Base-by-base conservation (phyloP, 2,797 vertebrate species). In the Knipowitschia caucasica region DNA sequence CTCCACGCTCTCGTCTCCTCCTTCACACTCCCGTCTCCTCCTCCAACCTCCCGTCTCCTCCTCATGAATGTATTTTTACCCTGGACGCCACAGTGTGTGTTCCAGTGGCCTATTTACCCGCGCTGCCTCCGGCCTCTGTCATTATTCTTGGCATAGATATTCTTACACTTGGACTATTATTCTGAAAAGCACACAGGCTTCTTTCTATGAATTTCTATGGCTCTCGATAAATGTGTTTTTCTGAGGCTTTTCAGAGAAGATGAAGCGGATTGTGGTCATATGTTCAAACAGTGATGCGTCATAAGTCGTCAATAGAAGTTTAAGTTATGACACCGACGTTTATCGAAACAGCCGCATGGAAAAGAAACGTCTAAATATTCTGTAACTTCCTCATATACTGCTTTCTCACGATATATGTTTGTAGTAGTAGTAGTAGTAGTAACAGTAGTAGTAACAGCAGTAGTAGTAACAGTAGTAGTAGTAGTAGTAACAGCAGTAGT, bases 61-160 rank as follows among this genome's bases (percentile, higher is more conserved):
- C 73, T 54, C 66, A 43, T 64, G 54, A 67, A 65, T 75, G 75
- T 85, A 82, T 85, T 83, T 85, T 82, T 81, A 74, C 31, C 70
- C 77, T 59, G 4, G 12, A n/a, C 74, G 62, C 75, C 51, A 61
- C 77, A 73, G 81, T 77, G 69, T 64, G 71, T 84, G 78, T 76
- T 75, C 76, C 67, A 42, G 75, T 86, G 81, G 81, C 82, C 82
- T 79, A 84, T 74, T 84, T 86, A 67, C 68, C 57, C 54, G 64
- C 67, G 73, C 42, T 62, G 78, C 77, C 80, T 80, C 58, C 8
- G 63, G 69, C 55, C 51, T 75, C 63, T 71, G 64, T 75, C 68
- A 75, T 72, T 62, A 74, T 80, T 75, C 81, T 83, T 66, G 71
- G 65, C 45, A 72, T 67, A 53, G 62, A 70, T 75, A 72, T 64